Evolutionary conservation across 2,888 invertebrate species (phyloP), one percentile per base, ranked within the genome.

Genomic region (Ormyrus nitidulus): DNA sequence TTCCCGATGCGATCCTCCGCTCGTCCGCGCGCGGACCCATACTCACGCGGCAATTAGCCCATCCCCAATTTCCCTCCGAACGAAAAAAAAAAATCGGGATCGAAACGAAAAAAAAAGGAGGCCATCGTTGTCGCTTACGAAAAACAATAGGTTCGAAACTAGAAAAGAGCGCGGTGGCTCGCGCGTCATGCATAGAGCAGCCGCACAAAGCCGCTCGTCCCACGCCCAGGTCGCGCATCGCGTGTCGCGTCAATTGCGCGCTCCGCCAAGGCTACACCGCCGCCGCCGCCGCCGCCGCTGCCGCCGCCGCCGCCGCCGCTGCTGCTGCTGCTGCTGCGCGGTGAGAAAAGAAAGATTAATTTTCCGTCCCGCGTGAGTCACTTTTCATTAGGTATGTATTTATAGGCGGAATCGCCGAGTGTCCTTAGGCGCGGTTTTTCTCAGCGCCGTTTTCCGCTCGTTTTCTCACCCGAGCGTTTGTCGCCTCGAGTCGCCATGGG

Each of bases 291-390:
- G 64, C 64, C 34, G 54, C 13, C 34, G 65, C 61, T 61, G 64
- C n/a, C 46, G 61, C 58, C n/a, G 58, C 64, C 34, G 54, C 13
- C 34, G 65, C 61, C 71, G 64, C n/a, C 46, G 61, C 58, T 10
- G 44, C n/a, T 10, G 9, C 53, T 34, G 34, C 34, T 3, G 34
- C 34, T 34, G 34, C 34, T 34, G 46, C 51, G 11, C 61, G 66
- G 77, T 76, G 77, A 76, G 74, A 76, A 80, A 72, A 80, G 80
- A 76, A 72, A 72, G 80, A 80, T 80, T 80, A 72, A 76, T 76
- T 80, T 76, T 68, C 80, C 76, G 79, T 19, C 59, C 78, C 59
- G 48, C 71, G 59, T 74, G 77, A 77, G 53, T 75, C 65, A 73
- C 34, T 80, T 61, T 75, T 65, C 69, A 76, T 76, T 49, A 46